Conservation (phyloP, 2,113 vertebrate species). For the Epinephelus moara region DNA sequence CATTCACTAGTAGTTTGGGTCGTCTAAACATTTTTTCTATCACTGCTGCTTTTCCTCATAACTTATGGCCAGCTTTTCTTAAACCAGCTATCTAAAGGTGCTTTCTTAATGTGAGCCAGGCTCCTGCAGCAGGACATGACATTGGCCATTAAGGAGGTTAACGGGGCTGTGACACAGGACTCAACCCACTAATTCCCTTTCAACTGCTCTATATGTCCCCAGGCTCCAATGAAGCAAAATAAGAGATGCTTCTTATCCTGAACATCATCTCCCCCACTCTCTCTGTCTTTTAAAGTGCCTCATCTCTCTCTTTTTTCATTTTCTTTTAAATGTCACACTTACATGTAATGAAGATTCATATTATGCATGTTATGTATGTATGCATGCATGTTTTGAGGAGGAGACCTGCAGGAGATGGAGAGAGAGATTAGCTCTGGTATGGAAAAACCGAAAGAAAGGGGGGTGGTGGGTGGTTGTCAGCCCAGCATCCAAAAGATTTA, state of each 20-base stretch:
- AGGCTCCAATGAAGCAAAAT: conserved; percentile 27
- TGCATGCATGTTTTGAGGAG: neutral
- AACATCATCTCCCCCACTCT: neutral
- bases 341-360: neutral
- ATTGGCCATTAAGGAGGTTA: conserved; percentile 48
- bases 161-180: conserved; percentile 72
- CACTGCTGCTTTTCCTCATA: neutral
- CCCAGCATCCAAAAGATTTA: conserved; percentile 57
- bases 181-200: conserved; percentile 73
- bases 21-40: neutral
- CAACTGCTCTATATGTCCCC: conserved; percentile 51
- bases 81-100: conserved; percentile 32
- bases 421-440: conserved; percentile 18
- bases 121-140: conserved; percentile 23
- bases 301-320: neutral
- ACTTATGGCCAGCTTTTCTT: conserved; percentile 1
- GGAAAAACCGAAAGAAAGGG: conserved; percentile 24
- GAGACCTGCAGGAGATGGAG: conserved; percentile 23
- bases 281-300: neutral
- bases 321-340: neutral
- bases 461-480: conserved; percentile 35
- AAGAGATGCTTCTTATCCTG: conserved; percentile 18
- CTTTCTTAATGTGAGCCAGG: conserved; percentile 6
- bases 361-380: neutral
- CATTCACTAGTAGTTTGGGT: neutral